Evolutionary conservation across 2,113 vertebrate species (phyloP).

Genomic region (Castor canadensis): DNA sequence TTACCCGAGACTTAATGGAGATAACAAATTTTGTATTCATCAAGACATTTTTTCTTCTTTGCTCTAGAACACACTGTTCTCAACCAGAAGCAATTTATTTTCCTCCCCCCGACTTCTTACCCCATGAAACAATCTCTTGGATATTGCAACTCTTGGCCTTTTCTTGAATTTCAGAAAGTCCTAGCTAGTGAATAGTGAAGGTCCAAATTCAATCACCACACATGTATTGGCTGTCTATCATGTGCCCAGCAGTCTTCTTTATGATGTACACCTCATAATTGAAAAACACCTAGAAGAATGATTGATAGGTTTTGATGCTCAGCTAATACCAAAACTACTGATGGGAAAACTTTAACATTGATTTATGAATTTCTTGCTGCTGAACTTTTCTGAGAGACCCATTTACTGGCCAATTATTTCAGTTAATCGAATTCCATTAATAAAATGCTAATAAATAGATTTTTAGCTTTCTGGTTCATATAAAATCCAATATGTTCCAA

Average conservation of each 20-base stretch:
- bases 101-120: background rate
- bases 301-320: constrained; percentile 41
- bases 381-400: constrained; percentile 60
- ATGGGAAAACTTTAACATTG: constrained; percentile 63
- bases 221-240: constrained; percentile 11
- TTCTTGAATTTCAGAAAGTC: constrained; percentile 22
- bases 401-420: constrained; percentile 73
- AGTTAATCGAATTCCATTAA: constrained; percentile 77
- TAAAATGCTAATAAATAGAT: constrained; percentile 73
- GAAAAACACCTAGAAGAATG: constrained; percentile 47
- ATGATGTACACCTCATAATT: background rate
- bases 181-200: background rate
- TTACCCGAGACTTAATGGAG: background rate
- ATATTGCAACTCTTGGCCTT: background rate
- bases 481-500: constrained; percentile 16
- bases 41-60: background rate
- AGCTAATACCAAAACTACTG: constrained; percentile 14
- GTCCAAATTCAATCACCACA: background rate
- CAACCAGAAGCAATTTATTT: background rate
- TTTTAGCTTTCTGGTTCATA: background rate
- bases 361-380: constrained; percentile 76
- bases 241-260: background rate
- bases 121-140: background rate
- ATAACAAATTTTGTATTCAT: background rate
- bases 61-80: background rate